These are phyloP conservation scores for Pelobates cultripes DNA, from an alignment of 2,797 vertebrate genomes.

Conservation along the genomic window DNA sequence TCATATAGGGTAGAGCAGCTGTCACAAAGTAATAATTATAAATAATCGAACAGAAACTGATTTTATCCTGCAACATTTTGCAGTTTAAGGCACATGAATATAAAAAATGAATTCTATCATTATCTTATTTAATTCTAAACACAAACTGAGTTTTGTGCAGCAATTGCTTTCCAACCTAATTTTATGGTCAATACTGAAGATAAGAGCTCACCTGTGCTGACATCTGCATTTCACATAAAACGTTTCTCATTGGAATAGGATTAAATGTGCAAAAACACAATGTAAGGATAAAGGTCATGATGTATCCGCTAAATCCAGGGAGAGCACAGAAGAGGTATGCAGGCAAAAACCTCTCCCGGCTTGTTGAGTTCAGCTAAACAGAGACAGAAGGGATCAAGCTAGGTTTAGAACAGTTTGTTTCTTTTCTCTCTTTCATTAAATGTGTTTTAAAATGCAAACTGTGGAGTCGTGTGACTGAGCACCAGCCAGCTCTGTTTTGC, in stretches of 20 bases:
- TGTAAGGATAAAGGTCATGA: conserved; percentile 62
- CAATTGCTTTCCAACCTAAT: not conserved
- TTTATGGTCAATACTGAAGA: not conserved
- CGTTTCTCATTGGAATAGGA: conserved; percentile 59
- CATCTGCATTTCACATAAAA: conserved; percentile 47
- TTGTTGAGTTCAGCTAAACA: conserved; percentile 38
- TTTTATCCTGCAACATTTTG: too few species aligned
- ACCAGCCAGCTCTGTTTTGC: conserved; percentile 32
- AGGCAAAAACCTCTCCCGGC: conserved; percentile 14
- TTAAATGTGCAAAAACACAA: conserved; percentile 62
- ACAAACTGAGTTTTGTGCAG: not conserved
- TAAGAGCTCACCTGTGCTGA: conserved; percentile 49
- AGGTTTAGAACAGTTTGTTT: conserved; percentile 55
- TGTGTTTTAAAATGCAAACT: conserved; percentile 14
- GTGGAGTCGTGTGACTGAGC: conserved; percentile 40
- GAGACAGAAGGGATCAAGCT: conserved; percentile 56
- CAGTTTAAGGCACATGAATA: too few species aligned
- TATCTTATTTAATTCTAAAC: too few species aligned
- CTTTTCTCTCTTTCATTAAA: conserved; percentile 15
- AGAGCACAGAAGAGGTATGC: conserved; percentile 45
- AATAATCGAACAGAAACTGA: too few species aligned
- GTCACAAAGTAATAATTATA: too few species aligned
- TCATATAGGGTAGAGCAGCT: too few species aligned
- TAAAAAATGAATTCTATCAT: too few species aligned
- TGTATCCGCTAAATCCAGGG: conserved; percentile 59